Conservation (phyloP, 1,140 invertebrate species). For the Nilaparvata lugens region DNA sequence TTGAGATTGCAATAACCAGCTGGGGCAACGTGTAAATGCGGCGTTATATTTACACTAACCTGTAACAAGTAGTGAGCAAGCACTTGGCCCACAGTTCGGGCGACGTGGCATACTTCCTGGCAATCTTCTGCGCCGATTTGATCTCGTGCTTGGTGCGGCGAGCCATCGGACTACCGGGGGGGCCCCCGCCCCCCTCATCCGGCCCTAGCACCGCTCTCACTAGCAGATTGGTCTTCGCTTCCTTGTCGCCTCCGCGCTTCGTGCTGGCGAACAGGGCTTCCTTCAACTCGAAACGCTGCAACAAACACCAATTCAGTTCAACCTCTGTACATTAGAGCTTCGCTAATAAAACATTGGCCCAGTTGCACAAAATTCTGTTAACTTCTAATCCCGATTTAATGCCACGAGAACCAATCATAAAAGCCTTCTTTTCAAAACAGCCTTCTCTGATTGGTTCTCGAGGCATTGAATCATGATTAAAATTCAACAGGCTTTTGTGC, state of each 20-base stretch:
- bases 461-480: no score
- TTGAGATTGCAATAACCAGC: no score
- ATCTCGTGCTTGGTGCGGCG: conserved; percentile 91
- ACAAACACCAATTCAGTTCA: no score
- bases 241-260: conserved; percentile 26
- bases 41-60: conserved; percentile 30
- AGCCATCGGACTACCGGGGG: conserved; percentile 82
- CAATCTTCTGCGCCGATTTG: conserved; percentile 80
- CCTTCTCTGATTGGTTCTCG: no score
- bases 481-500: no score
- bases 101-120: conserved; percentile 53
- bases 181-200: conserved; percentile 21
- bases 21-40: no score
- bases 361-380: no score
- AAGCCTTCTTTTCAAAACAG: no score
- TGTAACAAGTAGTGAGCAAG: conserved; percentile 72
- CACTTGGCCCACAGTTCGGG: conserved; percentile 89
- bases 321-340: no score
- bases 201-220: conserved; percentile 15
- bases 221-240: conserved; percentile 24
- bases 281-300: conserved; percentile 44
- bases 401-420: no score
- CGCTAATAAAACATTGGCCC: no score
- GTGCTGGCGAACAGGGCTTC: conserved; percentile 43
- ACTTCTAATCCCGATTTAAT: no score